These are phyloP conservation scores for Ditula angustiorana DNA, from an alignment of 2,888 invertebrate species.

Conservation along the genomic window DNA sequence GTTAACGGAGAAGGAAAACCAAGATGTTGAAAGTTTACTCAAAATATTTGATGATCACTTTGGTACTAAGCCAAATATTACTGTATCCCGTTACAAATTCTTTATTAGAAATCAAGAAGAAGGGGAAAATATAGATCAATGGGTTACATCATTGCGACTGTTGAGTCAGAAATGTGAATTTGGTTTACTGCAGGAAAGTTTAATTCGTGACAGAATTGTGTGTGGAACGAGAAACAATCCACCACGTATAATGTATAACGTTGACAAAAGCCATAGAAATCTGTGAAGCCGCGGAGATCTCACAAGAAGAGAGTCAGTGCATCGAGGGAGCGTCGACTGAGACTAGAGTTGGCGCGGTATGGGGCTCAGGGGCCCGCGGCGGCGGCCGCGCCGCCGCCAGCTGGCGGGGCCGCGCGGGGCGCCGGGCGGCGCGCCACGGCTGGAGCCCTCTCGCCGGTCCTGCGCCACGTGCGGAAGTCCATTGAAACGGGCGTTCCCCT, in stretches of 20 bases:
- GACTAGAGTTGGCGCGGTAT: neutral
- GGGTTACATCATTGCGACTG: conserved; percentile 35
- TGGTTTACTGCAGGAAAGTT: neutral
- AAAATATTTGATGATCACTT: neutral
- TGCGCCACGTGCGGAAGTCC: neutral
- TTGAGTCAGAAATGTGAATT: conserved; percentile 23
- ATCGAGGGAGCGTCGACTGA: neutral
- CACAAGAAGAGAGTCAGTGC: neutral
- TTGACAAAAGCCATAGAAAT: neutral
- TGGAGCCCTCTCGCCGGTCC: too few species aligned
- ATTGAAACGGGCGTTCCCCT: too few species aligned
- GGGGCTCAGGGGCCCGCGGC: neutral
- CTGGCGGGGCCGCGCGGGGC: neutral
- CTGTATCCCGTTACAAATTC: conserved; percentile 36
- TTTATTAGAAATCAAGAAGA: conserved; percentile 39
- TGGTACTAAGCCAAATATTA: conserved; percentile 15
- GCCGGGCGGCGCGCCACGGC: neutral
- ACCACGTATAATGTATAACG: neutral
- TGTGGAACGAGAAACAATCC: neutral
- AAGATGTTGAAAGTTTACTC: conserved; percentile 24
- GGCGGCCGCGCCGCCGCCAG: neutral
- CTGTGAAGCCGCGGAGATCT: neutral
- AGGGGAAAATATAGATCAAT: conserved; percentile 36
- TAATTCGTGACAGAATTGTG: neutral
- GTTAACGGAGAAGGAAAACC: conserved; percentile 25